Conservation (phyloP, 1,140 invertebrate genomes). For the Drosophila persimilis region DNA sequence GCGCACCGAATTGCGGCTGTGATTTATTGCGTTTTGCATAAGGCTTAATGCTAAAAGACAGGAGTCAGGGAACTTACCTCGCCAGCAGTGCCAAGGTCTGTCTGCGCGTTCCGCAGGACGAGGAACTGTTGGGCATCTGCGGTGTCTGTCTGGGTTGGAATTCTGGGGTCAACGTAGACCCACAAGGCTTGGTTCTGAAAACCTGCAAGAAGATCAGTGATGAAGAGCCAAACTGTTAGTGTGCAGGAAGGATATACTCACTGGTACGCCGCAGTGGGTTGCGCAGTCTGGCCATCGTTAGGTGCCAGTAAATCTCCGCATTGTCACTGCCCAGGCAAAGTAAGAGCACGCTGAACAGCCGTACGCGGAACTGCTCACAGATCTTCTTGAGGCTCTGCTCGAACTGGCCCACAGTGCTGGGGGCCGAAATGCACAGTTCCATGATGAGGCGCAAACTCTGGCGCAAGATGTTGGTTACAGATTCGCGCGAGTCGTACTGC, state of each 20-base stretch:
- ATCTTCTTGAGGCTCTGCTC: conserved; percentile 82
- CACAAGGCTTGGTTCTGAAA: conserved; percentile 67
- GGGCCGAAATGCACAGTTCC: conserved; percentile 76
- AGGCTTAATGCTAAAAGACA: not conserved
- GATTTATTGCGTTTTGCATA: conserved; percentile 23
- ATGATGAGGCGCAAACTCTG: conserved; percentile 58
- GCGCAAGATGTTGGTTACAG: conserved; percentile 71
- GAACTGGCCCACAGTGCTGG: conserved; percentile 71
- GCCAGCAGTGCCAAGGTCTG: conserved; percentile 6
- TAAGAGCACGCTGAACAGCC: conserved; percentile 68
- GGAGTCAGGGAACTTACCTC: conserved; percentile 26
- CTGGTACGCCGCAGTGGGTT: conserved; percentile 53
- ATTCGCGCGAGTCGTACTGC: conserved; percentile 74
- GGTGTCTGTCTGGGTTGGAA: conserved; percentile 54
- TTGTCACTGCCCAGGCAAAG: conserved; percentile 70
- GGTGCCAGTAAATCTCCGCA: conserved; percentile 72
- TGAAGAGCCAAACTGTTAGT: not conserved
- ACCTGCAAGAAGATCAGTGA: conserved; percentile 35
- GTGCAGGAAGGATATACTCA: conserved; percentile 35
- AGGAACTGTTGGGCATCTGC: conserved; percentile 72
- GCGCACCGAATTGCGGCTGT: conserved; percentile 48
- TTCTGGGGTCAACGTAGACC: conserved; percentile 60
- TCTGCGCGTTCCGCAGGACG: conserved; percentile 51
- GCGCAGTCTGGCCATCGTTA: conserved; percentile 61
- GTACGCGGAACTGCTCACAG: conserved; percentile 60